Conservation (phyloP, 1,140 invertebrate genomes). For the Centruroides vittatus region DNA sequence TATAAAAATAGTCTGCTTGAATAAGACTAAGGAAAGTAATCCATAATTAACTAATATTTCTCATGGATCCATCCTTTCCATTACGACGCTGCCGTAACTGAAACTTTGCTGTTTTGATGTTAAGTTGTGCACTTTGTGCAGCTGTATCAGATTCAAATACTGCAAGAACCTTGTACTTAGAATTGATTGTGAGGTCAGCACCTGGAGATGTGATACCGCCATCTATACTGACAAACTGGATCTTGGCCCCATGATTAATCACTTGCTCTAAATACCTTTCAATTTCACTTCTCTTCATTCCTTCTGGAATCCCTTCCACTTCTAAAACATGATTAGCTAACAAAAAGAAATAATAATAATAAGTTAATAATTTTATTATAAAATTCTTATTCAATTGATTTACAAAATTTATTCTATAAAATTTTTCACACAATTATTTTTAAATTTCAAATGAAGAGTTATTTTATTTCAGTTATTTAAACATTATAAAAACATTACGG, state of each 20-base stretch:
- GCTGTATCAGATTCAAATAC: conserved; percentile 18
- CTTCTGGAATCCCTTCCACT: conserved; percentile 16
- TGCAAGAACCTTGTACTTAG: conserved; percentile 13
- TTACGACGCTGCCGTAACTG: conserved; percentile 5
- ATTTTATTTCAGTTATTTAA: no score
- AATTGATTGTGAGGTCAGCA: conserved; percentile 10
- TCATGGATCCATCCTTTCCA: no score
- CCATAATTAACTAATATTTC: no score
- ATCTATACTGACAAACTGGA: conserved; percentile 11
- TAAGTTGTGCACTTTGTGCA: conserved; percentile 18
- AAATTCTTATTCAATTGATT: background rate
- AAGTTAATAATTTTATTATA: background rate
- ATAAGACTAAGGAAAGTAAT: no score
- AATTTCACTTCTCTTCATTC: conserved; percentile 12
- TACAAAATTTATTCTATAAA: no score
- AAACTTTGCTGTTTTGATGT: conserved; percentile 19
- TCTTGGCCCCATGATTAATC: conserved; percentile 13
- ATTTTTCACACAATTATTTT: no score
- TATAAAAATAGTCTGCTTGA: no score
- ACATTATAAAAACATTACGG: no score
- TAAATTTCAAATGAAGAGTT: no score
- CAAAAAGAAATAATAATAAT: background rate
- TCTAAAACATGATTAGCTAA: conserved; percentile 12
- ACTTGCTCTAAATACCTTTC: conserved; percentile 17
- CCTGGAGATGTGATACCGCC: background rate